A percentile compares a stretch with the other conserved stretches of the same genome.
Conservation (phyloP, 2,113 vertebrate species). For the Rostratula benghalensis region DNA sequence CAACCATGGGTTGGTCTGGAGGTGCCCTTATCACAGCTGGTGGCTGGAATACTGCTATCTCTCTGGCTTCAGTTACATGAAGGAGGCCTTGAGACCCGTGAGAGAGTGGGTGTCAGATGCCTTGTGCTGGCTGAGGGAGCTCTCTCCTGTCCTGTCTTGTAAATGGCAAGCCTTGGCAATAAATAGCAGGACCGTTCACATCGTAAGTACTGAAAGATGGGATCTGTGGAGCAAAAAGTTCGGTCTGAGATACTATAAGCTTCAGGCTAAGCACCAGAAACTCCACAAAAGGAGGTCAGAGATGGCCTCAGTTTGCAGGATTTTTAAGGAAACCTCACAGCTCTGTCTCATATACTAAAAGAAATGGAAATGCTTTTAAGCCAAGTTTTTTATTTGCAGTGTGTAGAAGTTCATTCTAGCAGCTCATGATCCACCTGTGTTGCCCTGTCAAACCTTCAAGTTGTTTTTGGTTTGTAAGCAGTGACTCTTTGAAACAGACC, state of each 20-base stretch:
- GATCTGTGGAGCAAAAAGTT: not conserved
- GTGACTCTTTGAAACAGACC: not conserved
- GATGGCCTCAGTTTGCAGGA: not conserved
- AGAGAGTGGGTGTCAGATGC: too few species aligned
- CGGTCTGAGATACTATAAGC: not conserved
- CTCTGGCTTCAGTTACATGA: not conserved
- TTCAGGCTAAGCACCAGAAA: not conserved
- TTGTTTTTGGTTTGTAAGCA: not conserved
- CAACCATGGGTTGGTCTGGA: not conserved
- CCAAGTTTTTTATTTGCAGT: not conserved
- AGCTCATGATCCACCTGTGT: accelerated
- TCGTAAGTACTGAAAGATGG: not conserved
- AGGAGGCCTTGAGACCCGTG: not conserved
- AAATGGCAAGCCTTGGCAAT: not conserved
- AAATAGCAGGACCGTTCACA: not conserved
- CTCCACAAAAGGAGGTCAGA: not conserved
- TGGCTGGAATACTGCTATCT: not conserved
- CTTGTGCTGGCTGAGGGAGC: not conserved
- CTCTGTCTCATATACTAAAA: not conserved
- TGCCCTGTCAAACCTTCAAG: accelerated
- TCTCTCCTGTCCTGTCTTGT: not conserved
- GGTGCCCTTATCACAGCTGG: accelerated
- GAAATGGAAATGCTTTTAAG: not conserved
- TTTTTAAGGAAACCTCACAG: not conserved
- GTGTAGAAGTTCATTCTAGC: not conserved